phyloP scores from a whole-genome alignment of 2,113 vertebrate species.

The Embiotoca jacksoni region DNA sequence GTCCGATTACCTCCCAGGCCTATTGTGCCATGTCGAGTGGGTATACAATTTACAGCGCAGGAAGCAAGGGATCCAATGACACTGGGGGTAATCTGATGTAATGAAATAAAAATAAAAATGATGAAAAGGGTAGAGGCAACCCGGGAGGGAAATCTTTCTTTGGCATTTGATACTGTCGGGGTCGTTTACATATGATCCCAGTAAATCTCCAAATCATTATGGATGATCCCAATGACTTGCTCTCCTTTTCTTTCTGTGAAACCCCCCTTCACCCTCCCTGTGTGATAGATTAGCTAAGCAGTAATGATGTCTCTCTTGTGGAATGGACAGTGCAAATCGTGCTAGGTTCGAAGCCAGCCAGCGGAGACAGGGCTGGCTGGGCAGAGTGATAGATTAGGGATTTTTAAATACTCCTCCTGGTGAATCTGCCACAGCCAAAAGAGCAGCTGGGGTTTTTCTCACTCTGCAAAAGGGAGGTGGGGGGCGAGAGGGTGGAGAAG shows the following conservation, averaged over 20 bases:
- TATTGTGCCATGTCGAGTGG: slow-evolving; percentile 27
- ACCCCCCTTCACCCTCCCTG: slow-evolving; percentile 6
- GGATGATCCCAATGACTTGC: slow-evolving; percentile 54
- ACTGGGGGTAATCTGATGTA: slow-evolving; percentile 55
- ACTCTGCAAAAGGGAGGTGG: slow-evolving; percentile 23
- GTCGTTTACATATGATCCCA: slow-evolving; percentile 58
- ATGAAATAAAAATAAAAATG: slow-evolving; percentile 59
- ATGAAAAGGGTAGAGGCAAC: slow-evolving; percentile 22
- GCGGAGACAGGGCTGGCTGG: slow-evolving; percentile 60
- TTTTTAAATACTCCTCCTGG: slow-evolving; percentile 80
- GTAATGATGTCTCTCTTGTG: slow-evolving; percentile 60
- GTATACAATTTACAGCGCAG: slow-evolving; percentile 57
- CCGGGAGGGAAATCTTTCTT: slow-evolving; percentile 19
- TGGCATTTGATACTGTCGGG: slow-evolving; percentile 41
- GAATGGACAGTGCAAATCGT: slow-evolving; percentile 59
- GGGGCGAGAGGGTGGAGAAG: slow-evolving; percentile 27
- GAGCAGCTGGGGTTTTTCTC: slow-evolving; percentile 78
- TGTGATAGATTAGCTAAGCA: slow-evolving; percentile 53
- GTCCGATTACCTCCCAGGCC: slow-evolving; percentile 56
- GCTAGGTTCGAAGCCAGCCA: slow-evolving; percentile 59
- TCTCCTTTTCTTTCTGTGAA: slow-evolving; percentile 3
- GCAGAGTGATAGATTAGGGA: slow-evolving; percentile 76
- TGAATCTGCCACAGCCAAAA: slow-evolving; percentile 64
- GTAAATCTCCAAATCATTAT: slow-evolving; percentile 61
- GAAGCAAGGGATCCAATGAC: slow-evolving; percentile 56